Percentiles rank a stretch among this genome's conserved stretches.
Evolutionary conservation across 92 coral and sea anemone genomes (phyloP).

Genomic region (Parazoanthus atlanticus): DNA sequence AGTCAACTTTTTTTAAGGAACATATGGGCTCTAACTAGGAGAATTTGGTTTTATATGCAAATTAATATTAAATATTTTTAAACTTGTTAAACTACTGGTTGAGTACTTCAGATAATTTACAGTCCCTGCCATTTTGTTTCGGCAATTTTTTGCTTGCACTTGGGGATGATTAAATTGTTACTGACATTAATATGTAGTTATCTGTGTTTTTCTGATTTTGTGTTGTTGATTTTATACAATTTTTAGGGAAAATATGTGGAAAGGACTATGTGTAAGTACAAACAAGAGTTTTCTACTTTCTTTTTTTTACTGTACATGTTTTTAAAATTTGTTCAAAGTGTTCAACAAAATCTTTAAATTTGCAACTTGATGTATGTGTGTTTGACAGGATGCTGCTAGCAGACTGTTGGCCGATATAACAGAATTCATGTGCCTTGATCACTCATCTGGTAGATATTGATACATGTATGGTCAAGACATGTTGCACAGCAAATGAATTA

Average conservation of each 20-base stretch:
- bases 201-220: neutral
- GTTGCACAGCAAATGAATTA: no score
- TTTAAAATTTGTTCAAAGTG: neutral
- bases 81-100: neutral
- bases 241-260: slow-evolving; percentile 93
- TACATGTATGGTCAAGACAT: no score
- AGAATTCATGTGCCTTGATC: no score
- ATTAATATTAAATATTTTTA: no score
- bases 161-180: neutral
- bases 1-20: no score
- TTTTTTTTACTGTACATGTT: neutral
- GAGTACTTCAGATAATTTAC: neutral
- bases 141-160: no score
- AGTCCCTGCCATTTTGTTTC: no score
- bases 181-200: neutral
- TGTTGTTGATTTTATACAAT: neutral
- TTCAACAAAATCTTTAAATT: neutral
- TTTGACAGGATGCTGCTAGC: no score
- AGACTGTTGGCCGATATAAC: no score
- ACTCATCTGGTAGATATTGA: no score
- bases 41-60: no score
- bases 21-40: no score
- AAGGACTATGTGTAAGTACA: slow-evolving; percentile 79
- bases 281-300: neutral
- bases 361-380: neutral